Conservation (phyloP, 1,140 invertebrate genomes). For the Cherax quadricarinatus region DNA sequence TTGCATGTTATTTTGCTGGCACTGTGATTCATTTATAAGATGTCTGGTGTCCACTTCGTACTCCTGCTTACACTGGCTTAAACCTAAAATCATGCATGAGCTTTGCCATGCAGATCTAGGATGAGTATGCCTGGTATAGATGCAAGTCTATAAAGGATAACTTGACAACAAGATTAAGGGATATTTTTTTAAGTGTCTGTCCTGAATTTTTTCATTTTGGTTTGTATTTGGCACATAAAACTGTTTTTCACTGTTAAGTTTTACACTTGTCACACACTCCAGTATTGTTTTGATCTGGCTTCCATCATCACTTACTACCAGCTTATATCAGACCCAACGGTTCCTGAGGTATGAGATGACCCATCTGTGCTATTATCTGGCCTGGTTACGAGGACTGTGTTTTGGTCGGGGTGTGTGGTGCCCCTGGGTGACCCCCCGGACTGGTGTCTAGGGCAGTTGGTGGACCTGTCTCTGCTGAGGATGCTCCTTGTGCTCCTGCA, state of each 20-base stretch:
- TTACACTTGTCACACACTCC: background rate
- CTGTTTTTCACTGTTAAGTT: background rate
- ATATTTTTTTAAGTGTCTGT: background rate
- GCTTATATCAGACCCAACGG: background rate
- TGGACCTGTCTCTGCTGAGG: background rate
- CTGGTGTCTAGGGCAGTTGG: slow-evolving; percentile 37
- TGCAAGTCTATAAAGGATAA: slow-evolving; percentile 25
- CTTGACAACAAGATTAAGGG: background rate
- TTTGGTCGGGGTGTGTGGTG: slow-evolving; percentile 57
- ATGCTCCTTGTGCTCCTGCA: slow-evolving; percentile 54
- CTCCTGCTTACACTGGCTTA: slow-evolving; percentile 24
- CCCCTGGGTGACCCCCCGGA: slow-evolving; percentile 44
- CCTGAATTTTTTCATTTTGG: slow-evolving; percentile 21
- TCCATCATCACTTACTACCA: background rate
- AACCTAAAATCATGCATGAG: slow-evolving; percentile 55
- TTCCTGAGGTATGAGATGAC: slow-evolving; percentile 8
- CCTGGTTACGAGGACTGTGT: slow-evolving; percentile 52
- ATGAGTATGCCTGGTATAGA: background rate
- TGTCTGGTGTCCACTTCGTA: slow-evolving; percentile 39
- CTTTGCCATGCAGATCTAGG: slow-evolving; percentile 52
- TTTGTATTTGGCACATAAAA: slow-evolving; percentile 48
- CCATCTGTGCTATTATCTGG: background rate
- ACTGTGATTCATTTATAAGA: slow-evolving; percentile 55
- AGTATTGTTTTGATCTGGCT: background rate
- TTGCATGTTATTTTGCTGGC: slow-evolving; percentile 63